Percentiles rank a stretch among this genome's conserved stretches.
Conservation (phyloP, 1,140 invertebrate genomes). For the Drosophila setifemur region DNA sequence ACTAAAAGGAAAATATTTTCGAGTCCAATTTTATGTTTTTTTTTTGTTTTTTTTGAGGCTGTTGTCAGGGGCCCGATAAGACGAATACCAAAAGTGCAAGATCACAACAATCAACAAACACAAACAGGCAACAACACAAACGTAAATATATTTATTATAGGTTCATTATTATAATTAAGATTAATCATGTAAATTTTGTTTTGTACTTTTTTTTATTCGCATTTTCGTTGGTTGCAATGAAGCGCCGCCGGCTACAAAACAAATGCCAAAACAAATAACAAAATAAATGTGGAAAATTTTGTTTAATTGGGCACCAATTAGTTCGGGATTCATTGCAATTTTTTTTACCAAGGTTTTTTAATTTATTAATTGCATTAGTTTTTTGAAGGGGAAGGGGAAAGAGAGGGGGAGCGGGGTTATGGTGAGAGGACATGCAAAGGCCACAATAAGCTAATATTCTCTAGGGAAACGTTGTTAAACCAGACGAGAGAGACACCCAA, state of each 20-base stretch:
- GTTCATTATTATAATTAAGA: constrained; percentile 4
- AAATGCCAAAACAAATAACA: constrained; percentile 29
- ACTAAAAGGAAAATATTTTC: constrained; percentile 12
- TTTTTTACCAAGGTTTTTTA: neutral
- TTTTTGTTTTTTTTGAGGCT: no score
- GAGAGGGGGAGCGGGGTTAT: neutral
- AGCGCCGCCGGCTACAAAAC: constrained; percentile 48
- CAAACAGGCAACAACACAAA: constrained; percentile 37
- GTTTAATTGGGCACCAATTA: constrained; percentile 21
- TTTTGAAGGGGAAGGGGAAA: neutral
- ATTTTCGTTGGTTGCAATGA: constrained; percentile 56
- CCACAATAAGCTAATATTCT: constrained; percentile 25
- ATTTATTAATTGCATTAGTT: constrained; percentile 38
- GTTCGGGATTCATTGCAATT: neutral
- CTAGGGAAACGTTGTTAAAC: constrained; percentile 31
- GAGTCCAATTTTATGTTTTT: no score
- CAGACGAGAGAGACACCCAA: constrained; percentile 13
- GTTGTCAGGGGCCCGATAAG: constrained; percentile 44
- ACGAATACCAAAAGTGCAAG: constrained; percentile 35
- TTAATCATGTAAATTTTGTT: constrained; percentile 20
- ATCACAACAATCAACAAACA: constrained; percentile 41
- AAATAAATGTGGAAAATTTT: constrained; percentile 72
- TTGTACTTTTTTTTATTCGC: constrained; percentile 4
- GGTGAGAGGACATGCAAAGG: constrained; percentile 17
- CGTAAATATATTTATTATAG: constrained; percentile 18